Evolutionary conservation across 2,888 invertebrate species (phyloP).

Genomic region (Heliconius aoede): DNA sequence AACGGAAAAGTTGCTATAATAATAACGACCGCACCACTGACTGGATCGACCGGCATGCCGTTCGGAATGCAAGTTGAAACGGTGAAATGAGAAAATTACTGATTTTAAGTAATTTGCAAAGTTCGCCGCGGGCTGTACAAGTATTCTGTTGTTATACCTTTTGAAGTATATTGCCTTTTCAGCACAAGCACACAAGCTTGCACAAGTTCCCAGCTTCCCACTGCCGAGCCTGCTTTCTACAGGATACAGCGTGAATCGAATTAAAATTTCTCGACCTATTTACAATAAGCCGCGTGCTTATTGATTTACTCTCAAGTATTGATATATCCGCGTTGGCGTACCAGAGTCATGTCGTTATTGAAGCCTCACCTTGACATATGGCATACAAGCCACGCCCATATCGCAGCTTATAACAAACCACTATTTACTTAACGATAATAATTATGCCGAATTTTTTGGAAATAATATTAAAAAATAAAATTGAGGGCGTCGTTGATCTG

Average conservation of each 20-base stretch:
- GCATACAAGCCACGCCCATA: background rate
- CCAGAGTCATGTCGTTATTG: conserved; percentile 15
- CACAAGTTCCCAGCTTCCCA: background rate
- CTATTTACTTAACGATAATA: background rate
- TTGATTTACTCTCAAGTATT: conserved; percentile 24
- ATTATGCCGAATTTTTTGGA: background rate
- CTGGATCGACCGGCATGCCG: conserved; percentile 25
- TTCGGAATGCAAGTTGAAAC: conserved; percentile 37
- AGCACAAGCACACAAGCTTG: no score
- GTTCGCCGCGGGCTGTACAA: conserved; percentile 22
- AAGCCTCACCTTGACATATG: conserved; percentile 20
- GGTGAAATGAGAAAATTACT: conserved; percentile 41
- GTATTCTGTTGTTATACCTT: conserved; percentile 14
- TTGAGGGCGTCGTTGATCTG: no score
- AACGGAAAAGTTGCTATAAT: background rate
- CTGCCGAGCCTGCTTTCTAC: background rate
- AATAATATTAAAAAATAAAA: background rate
- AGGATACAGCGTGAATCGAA: no score
- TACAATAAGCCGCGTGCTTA: background rate
- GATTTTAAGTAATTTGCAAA: conserved; percentile 36
- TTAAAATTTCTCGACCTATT: conserved; percentile 5
- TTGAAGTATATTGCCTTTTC: background rate
- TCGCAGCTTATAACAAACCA: background rate
- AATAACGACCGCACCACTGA: background rate
- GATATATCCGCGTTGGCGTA: conserved; percentile 18